Evolutionary conservation across 2,888 invertebrate species (phyloP).

Genomic region (Pachycephus smyrnensis): DNA sequence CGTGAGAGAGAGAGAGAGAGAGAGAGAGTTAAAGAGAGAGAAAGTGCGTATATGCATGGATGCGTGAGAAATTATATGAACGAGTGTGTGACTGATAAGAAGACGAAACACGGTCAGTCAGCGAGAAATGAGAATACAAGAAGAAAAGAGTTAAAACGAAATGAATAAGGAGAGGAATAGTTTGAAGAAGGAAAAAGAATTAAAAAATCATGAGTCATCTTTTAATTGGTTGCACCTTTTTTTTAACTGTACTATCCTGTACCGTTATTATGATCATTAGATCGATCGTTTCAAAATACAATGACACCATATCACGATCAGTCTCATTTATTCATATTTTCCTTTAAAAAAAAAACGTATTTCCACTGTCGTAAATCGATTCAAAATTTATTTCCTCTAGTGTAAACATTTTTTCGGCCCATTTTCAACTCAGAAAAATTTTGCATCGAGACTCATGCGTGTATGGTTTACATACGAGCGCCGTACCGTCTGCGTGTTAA

Average conservation of each 20-base stretch:
- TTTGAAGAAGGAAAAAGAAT: conserved; percentile 29
- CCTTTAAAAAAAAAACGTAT: no score
- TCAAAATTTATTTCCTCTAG: no score
- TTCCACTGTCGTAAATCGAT: no score
- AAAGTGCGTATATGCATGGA: not conserved
- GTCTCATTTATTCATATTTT: no score
- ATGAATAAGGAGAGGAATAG: conserved; percentile 26
- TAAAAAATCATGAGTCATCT: conserved; percentile 32
- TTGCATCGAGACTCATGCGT: no score
- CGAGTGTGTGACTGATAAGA: not conserved
- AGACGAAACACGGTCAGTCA: not conserved
- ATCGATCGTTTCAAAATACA: not conserved
- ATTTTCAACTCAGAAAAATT: no score
- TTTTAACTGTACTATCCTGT: not conserved
- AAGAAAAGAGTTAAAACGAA: conserved; percentile 4
- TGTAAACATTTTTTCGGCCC: no score
- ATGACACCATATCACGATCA: not conserved
- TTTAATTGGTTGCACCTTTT: conserved; percentile 22
- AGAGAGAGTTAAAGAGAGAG: not conserved
- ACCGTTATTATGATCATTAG: not conserved
- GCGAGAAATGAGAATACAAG: no score
- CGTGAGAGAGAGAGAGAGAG: conserved; percentile 16
- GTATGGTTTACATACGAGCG: no score
- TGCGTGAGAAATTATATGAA: not conserved
- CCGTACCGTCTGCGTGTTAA: not conserved